Conservation (phyloP, 35 echinoderm and acorn worm genomes). For the Apostichopus californicus region DNA sequence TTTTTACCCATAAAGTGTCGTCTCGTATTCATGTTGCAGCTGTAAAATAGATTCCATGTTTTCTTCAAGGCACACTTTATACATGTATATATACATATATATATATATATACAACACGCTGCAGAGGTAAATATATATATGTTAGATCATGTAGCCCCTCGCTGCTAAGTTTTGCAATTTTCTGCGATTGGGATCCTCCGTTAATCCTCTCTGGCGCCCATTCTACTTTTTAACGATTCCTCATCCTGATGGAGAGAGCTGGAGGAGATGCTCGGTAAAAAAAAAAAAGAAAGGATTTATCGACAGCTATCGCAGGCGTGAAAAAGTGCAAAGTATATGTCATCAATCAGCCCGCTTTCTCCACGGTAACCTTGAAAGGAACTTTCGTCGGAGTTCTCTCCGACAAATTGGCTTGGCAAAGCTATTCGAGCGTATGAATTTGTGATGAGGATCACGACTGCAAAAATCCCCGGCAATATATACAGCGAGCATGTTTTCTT, state of each 20-base stretch:
- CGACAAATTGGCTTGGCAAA: constrained; percentile 18
- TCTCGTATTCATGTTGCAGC: too few relatives aligned
- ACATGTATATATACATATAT: too few relatives aligned
- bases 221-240: not conserved
- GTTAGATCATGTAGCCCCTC: too few relatives aligned
- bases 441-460: not conserved
- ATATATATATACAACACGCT: too few relatives aligned
- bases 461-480: not conserved
- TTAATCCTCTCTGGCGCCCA: constrained; percentile 28
- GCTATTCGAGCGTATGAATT: constrained; percentile 14
- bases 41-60: too few relatives aligned
- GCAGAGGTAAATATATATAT: too few relatives aligned
- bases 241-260: not conserved
- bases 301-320: too few relatives aligned
- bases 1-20: too few relatives aligned
- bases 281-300: too few relatives aligned
- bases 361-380: constrained; percentile 27
- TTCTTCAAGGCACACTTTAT: too few relatives aligned
- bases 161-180: not conserved
- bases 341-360: not conserved
- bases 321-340: constrained; percentile 12
- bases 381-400: not conserved
- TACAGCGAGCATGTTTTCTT: not conserved
- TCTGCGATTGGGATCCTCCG: not conserved
- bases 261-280: not conserved